phyloP scores from a whole-genome alignment of 53 echinoderm and acorn worm species.

The Echinometra lucunter region DNA sequence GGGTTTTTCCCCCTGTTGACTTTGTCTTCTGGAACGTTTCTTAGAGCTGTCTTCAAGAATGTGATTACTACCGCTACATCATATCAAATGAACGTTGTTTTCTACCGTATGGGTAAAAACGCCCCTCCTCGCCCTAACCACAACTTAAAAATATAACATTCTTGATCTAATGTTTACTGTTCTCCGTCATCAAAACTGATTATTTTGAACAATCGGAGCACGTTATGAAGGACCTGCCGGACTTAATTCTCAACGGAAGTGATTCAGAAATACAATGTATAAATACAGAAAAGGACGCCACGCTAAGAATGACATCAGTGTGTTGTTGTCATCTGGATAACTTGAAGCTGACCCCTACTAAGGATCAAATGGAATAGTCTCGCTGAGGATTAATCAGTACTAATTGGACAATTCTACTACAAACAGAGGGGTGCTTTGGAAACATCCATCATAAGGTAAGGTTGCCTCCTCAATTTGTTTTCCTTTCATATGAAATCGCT shows the following conservation, averaged over 20 bases:
- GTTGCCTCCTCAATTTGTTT: not conserved
- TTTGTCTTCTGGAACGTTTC: too few relatives aligned
- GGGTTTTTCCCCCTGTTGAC: too few relatives aligned
- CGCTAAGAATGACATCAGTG: not conserved
- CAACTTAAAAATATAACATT: constrained; percentile 16
- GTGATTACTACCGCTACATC: too few relatives aligned
- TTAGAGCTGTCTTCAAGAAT: too few relatives aligned
- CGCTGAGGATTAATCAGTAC: not conserved
- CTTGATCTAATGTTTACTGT: not conserved
- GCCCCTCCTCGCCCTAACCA: constrained; percentile 35
- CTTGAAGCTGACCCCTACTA: not conserved
- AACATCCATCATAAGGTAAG: constrained; percentile 7
- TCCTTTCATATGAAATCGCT: not conserved
- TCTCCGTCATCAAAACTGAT: not conserved
- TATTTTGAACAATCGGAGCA: not conserved
- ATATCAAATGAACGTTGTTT: too few relatives aligned
- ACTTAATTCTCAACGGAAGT: not conserved
- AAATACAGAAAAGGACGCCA: not conserved
- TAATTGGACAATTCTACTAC: not conserved
- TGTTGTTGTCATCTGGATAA: not conserved
- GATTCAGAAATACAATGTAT: not conserved
- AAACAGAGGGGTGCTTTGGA: constrained; percentile 14
- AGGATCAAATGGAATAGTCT: not conserved
- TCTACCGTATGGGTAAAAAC: not conserved
- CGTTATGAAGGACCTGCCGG: not conserved